Conservation (phyloP, 2,113 vertebrate genomes). For the Gasterosteus nipponicus region DNA sequence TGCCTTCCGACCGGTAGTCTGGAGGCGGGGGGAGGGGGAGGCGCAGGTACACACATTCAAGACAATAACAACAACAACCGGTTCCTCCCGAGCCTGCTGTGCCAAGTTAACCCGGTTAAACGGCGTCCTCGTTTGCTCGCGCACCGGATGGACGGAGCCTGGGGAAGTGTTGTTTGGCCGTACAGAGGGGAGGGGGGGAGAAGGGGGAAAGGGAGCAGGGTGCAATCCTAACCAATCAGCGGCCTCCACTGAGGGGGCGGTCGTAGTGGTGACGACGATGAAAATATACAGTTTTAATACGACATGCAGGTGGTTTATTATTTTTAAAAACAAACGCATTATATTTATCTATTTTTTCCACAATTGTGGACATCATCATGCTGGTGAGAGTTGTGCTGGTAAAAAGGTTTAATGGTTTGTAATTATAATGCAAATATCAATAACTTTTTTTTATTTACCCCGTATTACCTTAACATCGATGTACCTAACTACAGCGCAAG, state of each 20-base stretch:
- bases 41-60: background rate
- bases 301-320: background rate
- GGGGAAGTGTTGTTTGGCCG: background rate
- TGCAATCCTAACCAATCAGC: conserved; percentile 62
- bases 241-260: conserved; percentile 65
- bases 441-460: background rate
- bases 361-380: background rate
- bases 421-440: background rate
- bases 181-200: no score
- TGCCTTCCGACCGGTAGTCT: background rate
- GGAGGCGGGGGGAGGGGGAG: conserved; percentile 16
- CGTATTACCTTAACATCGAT: background rate
- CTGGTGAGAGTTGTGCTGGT: background rate
- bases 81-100: background rate
- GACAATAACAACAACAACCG: background rate
- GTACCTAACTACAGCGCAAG: no score
- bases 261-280: background rate
- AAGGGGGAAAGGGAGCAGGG: background rate
- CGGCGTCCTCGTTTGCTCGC: fast-evolving
- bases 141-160: background rate
- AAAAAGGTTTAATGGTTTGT: background rate
- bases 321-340: background rate
- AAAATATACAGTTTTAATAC: background rate
- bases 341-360: background rate
- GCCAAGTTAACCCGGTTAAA: background rate